These are phyloP conservation scores for Ditula angustiorana DNA, from an alignment of 2,888 invertebrate species.

Conservation along the genomic window DNA sequence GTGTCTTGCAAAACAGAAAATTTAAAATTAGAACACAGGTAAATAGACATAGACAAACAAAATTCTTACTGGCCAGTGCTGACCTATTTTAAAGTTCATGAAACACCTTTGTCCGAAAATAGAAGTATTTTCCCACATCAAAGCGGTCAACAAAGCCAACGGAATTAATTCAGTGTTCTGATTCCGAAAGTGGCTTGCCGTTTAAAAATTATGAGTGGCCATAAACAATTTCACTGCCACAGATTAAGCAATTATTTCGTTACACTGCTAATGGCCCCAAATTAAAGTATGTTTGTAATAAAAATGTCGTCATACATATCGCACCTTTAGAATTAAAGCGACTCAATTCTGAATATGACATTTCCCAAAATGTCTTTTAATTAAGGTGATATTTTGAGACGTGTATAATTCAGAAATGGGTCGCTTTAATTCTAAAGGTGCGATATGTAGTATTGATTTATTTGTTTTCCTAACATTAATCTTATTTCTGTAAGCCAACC, in stretches of 20 bases:
- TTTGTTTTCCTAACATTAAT: background rate
- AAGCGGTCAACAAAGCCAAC: constrained; percentile 2
- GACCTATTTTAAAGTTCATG: constrained; percentile 30
- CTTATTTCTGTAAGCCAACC: too few species aligned
- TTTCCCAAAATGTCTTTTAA: too few species aligned
- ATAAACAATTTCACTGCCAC: constrained; percentile 18
- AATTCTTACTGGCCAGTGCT: constrained; percentile 27
- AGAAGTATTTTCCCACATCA: constrained; percentile 15
- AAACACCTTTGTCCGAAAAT: constrained; percentile 28
- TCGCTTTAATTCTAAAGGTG: too few species aligned
- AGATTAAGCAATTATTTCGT: constrained; percentile 11
- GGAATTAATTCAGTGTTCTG: constrained; percentile 13
- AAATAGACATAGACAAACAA: constrained; percentile 8
- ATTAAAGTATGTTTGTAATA: background rate
- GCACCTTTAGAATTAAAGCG: too few species aligned
- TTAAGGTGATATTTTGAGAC: too few species aligned
- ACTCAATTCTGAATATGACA: too few species aligned
- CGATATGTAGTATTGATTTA: background rate
- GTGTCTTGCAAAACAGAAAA: too few species aligned
- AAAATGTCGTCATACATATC: too few species aligned
- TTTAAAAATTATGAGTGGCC: constrained; percentile 5
- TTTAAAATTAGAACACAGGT: constrained; percentile 7
- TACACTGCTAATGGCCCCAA: background rate
- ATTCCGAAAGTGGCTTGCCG: background rate
- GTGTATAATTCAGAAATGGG: too few species aligned